phyloP scores from a whole-genome alignment of 2,113 vertebrate species.

The Macroglossus sobrinus region DNA sequence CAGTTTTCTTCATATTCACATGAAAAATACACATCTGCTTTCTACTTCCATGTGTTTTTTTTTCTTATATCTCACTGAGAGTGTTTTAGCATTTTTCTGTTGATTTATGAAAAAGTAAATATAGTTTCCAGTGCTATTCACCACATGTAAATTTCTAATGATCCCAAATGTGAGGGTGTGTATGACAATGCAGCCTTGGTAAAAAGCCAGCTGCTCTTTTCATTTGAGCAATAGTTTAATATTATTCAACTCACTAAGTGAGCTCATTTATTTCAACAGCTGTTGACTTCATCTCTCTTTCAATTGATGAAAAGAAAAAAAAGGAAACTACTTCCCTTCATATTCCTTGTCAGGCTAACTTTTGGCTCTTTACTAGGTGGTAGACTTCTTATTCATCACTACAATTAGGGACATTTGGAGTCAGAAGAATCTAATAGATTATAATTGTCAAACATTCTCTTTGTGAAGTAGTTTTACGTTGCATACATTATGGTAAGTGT shows the following conservation, averaged over 20 bases:
- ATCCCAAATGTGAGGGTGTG: constrained; percentile 46
- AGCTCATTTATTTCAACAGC: constrained; percentile 69
- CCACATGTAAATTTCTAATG: constrained; percentile 74
- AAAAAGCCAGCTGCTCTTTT: constrained; percentile 74
- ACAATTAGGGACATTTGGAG: neutral
- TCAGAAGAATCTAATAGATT: neutral
- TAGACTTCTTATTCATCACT: neutral
- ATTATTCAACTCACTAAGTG: constrained; percentile 66
- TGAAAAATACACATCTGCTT: constrained; percentile 68
- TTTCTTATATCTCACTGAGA: constrained; percentile 34
- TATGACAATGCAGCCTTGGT: constrained; percentile 51
- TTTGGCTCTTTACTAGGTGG: neutral
- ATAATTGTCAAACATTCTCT: neutral
- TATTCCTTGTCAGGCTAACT: neutral
- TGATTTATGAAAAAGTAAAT: constrained; percentile 73
- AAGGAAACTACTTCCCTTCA: neutral
- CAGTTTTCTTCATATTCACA: constrained; percentile 58
- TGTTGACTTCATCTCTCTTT: constrained; percentile 68
- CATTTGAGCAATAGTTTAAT: constrained; percentile 54
- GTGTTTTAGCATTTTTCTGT: constrained; percentile 53
- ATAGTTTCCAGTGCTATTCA: constrained; percentile 67
- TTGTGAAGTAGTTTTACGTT: neutral
- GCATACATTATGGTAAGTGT: neutral
- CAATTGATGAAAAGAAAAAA: constrained; percentile 28
- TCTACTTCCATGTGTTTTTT: constrained; percentile 41